Conservation (phyloP, 2,113 vertebrate species). For the Callipepla squamata region DNA sequence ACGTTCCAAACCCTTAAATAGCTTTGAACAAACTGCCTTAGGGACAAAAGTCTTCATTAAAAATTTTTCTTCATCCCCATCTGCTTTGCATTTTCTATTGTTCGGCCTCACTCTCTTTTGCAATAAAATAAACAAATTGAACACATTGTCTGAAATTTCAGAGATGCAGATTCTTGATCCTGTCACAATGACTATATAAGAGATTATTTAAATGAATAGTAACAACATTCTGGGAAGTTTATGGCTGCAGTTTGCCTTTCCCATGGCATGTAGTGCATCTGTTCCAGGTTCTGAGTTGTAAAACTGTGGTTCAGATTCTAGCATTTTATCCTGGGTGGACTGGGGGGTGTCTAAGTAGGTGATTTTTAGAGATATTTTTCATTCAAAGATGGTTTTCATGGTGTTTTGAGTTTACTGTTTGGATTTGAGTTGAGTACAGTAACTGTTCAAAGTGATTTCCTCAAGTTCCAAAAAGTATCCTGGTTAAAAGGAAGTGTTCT, state of each 20-base stretch:
- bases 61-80: slow-evolving; percentile 35
- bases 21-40: slow-evolving; percentile 53
- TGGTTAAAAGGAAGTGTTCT: neutral
- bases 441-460: neutral
- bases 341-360: neutral
- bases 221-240: neutral
- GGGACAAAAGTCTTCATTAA: neutral
- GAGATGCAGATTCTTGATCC: neutral
- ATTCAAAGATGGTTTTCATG: neutral
- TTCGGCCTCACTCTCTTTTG: neutral
- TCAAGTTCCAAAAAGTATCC: neutral
- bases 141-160: neutral
- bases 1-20: slow-evolving; percentile 63
- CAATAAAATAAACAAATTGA: slow-evolving; percentile 1
- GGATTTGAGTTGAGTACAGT: neutral
- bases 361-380: neutral
- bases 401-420: neutral
- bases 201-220: neutral
- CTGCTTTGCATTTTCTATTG: slow-evolving; percentile 53
- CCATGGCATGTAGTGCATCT: neutral
- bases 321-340: neutral
- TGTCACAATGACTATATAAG: neutral
- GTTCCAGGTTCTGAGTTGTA: neutral
- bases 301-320: neutral
- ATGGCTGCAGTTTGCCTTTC: neutral